A percentile compares a stretch with the other conserved stretches of the same genome.
phyloP scores from a whole-genome alignment of 1,140 invertebrate genomes.

The Saxidomus purpurata region DNA sequence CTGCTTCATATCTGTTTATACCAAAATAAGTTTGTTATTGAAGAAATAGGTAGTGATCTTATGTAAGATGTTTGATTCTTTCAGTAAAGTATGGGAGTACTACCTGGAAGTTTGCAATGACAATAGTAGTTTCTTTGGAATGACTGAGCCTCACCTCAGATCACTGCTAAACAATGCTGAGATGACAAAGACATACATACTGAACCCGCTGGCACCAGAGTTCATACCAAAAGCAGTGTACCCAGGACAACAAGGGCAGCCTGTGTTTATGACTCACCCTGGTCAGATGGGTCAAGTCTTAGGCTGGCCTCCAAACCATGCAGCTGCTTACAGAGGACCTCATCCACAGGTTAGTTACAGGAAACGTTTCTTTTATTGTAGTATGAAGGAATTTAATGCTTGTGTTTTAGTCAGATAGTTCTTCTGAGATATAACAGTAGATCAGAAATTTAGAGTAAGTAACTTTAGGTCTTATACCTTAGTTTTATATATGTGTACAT shows the following conservation, averaged over 20 bases:
- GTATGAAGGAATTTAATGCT: no score
- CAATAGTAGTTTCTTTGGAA: constrained; percentile 92
- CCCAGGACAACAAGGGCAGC: constrained; percentile 70
- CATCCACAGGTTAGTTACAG: constrained; percentile 37
- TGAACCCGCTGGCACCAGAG: constrained; percentile 94
- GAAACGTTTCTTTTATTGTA: no score
- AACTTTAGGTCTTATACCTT: no score
- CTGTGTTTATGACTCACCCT: constrained; percentile 59
- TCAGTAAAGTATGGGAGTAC: constrained; percentile 93
- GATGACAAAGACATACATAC: constrained; percentile 91
- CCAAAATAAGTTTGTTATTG: no score
- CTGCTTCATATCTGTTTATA: no score
- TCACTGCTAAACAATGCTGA: constrained; percentile 92
- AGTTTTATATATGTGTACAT: no score
- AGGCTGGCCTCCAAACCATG: neutral
- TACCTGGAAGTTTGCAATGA: constrained; percentile 92
- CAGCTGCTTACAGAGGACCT: constrained; percentile 35
- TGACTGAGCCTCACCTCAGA: constrained; percentile 90
- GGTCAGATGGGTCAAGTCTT: neutral
- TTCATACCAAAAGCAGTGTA: constrained; percentile 89
- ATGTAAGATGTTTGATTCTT: no score
- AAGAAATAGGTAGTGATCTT: no score
- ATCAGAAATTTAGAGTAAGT: no score
- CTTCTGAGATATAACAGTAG: no score
- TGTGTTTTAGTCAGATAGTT: no score